phyloP scores from a whole-genome alignment of 1,140 invertebrate species.

The Anastrepha obliqua region DNA sequence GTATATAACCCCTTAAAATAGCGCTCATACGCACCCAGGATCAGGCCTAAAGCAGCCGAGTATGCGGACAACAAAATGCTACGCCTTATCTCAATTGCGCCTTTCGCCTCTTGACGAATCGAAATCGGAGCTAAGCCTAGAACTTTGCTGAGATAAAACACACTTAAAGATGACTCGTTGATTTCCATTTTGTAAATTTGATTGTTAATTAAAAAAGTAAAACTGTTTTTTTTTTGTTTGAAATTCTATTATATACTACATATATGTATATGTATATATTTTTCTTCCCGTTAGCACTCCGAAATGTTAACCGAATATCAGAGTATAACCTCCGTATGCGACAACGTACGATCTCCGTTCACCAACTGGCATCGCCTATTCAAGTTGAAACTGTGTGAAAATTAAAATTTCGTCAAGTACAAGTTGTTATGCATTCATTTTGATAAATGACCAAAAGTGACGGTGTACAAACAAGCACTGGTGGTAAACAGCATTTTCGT shows the following conservation, averaged over 20 bases:
- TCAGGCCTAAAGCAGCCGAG: slow-evolving; percentile 67
- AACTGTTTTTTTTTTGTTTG: neutral
- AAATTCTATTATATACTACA: neutral
- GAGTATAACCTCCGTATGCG: neutral
- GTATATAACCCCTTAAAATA: neutral
- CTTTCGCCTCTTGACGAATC: slow-evolving; percentile 61
- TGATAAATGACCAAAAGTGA: slow-evolving; percentile 28
- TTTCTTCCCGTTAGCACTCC: neutral
- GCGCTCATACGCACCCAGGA: slow-evolving; percentile 63
- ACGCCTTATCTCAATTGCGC: slow-evolving; percentile 72
- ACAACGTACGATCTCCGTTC: neutral
- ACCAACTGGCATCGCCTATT: neutral
- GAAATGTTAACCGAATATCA: no score
- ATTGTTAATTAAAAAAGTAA: no score
- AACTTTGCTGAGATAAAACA: slow-evolving; percentile 75
- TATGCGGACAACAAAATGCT: slow-evolving; percentile 75
- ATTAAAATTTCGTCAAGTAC: neutral
- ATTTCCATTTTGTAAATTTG: slow-evolving; percentile 64
- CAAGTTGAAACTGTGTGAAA: neutral
- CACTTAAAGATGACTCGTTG: slow-evolving; percentile 65
- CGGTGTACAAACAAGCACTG: neutral
- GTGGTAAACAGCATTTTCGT: slow-evolving; percentile 11
- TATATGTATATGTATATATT: neutral
- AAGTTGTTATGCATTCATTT: slow-evolving; percentile 18
- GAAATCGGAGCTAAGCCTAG: slow-evolving; percentile 76